Conservation (phyloP, 2,113 vertebrate species). For the Elanus axillaris region DNA sequence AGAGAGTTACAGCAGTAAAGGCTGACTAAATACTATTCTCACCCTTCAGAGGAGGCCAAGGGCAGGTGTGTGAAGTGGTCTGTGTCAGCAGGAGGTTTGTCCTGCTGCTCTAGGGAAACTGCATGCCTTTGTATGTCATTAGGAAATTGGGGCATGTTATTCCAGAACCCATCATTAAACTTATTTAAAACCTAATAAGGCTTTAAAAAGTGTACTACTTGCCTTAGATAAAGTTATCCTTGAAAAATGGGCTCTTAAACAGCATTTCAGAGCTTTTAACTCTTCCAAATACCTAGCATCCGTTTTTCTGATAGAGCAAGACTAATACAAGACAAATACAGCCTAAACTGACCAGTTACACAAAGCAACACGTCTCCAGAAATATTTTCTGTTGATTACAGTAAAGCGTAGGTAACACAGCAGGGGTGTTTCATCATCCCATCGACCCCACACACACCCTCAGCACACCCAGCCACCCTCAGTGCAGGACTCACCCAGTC, state of each 20-base stretch:
- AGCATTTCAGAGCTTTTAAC: background rate
- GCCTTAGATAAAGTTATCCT: background rate
- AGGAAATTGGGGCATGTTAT: background rate
- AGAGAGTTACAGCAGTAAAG: background rate
- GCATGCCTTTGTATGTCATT: rapidly evolving
- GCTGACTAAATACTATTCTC: background rate
- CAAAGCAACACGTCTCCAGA: background rate
- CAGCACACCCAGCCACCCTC: background rate
- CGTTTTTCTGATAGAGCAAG: rapidly evolving
- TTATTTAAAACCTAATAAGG: background rate
- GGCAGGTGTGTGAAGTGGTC: rapidly evolving
- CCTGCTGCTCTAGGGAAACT: background rate
- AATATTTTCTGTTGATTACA: rapidly evolving
- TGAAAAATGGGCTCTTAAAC: background rate
- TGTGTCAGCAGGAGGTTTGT: background rate
- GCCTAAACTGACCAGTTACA: background rate
- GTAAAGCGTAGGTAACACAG: rapidly evolving
- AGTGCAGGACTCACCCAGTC: constrained; percentile 74
- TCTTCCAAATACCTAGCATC: background rate
- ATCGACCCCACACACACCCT: no score
- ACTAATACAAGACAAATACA: background rate
- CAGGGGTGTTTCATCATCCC: background rate
- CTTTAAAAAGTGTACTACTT: background rate
- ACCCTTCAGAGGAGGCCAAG: background rate
- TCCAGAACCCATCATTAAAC: background rate